Evolutionary conservation across 2,797 vertebrate species (phyloP).

Genomic region (Notoglanidium macrostoma): DNA sequence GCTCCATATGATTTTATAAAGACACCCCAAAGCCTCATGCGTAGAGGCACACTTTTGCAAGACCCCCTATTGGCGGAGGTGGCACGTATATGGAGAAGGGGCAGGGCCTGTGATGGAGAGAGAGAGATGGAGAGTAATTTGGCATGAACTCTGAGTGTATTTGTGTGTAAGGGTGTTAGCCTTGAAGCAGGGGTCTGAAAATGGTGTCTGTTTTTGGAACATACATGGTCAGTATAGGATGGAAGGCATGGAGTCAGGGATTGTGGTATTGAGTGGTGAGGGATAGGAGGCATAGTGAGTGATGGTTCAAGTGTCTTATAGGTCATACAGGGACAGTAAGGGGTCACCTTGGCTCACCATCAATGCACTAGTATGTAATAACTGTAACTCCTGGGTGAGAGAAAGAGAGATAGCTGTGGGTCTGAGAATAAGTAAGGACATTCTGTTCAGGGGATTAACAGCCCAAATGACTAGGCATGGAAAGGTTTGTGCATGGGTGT

Average conservation of each 20-base stretch:
- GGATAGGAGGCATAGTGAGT: slow-evolving; percentile 57
- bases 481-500: slow-evolving; percentile 67
- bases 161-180: slow-evolving; percentile 59
- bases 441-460: slow-evolving; percentile 48
- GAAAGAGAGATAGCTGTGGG: slow-evolving; percentile 2
- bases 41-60: slow-evolving; percentile 61
- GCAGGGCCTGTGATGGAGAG: slow-evolving; percentile 65
- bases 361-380: slow-evolving; percentile 13
- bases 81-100: slow-evolving; percentile 66
- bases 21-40: slow-evolving; percentile 71
- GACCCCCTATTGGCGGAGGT: slow-evolving; percentile 70
- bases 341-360: slow-evolving; percentile 33
- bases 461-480: slow-evolving; percentile 55
- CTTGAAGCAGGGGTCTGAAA: slow-evolving; percentile 69
- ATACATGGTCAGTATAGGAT: slow-evolving; percentile 63
- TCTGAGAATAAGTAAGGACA: slow-evolving; percentile 46
- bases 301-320: slow-evolving; percentile 59
- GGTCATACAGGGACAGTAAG: slow-evolving; percentile 46
- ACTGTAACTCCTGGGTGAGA: slow-evolving; percentile 13
- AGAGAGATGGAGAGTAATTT: slow-evolving; percentile 60
- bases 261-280: slow-evolving; percentile 32
- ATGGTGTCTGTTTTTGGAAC: slow-evolving; percentile 73
- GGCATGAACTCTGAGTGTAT: slow-evolving; percentile 67
- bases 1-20: slow-evolving; percentile 80
- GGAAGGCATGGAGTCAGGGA: slow-evolving; percentile 43